Evolutionary conservation across 1,140 invertebrate species (phyloP), one percentile per base, ranked within the genome.

Genomic region (Lepidurus apus): DNA sequence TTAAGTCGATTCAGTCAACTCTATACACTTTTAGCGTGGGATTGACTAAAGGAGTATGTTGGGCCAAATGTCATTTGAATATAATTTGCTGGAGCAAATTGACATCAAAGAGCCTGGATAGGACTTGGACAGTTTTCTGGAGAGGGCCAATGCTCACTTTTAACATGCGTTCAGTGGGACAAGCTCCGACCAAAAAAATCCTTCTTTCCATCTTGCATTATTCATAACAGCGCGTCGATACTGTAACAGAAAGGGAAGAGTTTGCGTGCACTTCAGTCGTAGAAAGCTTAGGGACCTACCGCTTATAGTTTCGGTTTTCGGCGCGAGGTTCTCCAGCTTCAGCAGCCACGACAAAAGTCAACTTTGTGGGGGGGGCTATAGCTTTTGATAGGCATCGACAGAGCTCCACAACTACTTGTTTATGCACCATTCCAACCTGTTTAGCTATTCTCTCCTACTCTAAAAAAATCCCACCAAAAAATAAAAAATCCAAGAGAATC

Each of bases 391-490:
- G n/a, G 3, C 53, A 65, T 65, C 53, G 53, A 65, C 53, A 65
- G 53, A 65, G 53, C 53, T 65, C 17, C 21, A 7, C 53, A 65
- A 65, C 53, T 65, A 65, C 53, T 65, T 65, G 21, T 65, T 65
- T 65, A 65, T 65, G 53, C 53, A 21, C 21, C 53, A 65, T 65
- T 65, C 53, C 13, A 65, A 65, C 53, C 17, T 65, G 17, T 65
- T 65, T 65, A 21, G 13, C 53, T n/a, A 65, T 65, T 65, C 53
- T 65, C 21, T 65, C 17, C 34, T 34, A 34, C 34, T 34, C 34
- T 34, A 34, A 34, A 34, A 26, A 4, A 34, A 34, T 3, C 2
- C 3, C 2, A 0, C 1, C 26, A 34, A 34, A 34, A 34, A 34
- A 34, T 26, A 26, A 26, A 26, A 26, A 26, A 34, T 34, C 1